Evolutionary conservation across 2,113 vertebrate species (phyloP).

Genomic region (Hippolais icterina): DNA sequence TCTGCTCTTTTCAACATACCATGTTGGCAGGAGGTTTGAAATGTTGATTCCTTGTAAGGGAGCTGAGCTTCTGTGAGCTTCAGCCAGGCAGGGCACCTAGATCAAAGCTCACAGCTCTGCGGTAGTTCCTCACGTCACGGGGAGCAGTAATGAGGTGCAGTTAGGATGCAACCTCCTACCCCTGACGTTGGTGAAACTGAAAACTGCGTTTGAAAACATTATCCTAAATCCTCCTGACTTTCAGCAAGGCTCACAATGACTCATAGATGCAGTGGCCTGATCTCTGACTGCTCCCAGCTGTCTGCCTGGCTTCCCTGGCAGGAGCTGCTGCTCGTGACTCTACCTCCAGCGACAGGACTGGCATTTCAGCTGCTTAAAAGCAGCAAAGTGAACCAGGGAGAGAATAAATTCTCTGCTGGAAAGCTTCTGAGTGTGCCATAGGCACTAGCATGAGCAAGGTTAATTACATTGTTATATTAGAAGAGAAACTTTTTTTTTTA

Average conservation of each 20-base stretch:
- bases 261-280: neutral
- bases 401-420: neutral
- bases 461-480: neutral
- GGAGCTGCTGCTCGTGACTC: neutral
- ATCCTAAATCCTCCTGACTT: neutral
- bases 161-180: neutral
- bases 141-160: neutral
- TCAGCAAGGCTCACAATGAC: neutral
- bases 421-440: neutral
- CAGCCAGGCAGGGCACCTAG: neutral
- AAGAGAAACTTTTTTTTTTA: neutral
- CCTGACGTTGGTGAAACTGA: neutral
- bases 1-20: neutral
- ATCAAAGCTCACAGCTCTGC: neutral
- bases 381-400: neutral
- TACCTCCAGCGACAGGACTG: neutral
- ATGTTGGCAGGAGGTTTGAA: neutral
- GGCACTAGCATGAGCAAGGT: neutral
- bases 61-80: neutral
- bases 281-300: neutral
- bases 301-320: neutral
- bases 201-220: neutral
- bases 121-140: rapidly evolving
- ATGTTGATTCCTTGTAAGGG: neutral
- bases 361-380: neutral